A percentile compares a stretch with the other conserved stretches of the same genome.
These are phyloP conservation scores for Apamea anceps DNA, from an alignment of 2,888 invertebrate species.

Conservation along the genomic window DNA sequence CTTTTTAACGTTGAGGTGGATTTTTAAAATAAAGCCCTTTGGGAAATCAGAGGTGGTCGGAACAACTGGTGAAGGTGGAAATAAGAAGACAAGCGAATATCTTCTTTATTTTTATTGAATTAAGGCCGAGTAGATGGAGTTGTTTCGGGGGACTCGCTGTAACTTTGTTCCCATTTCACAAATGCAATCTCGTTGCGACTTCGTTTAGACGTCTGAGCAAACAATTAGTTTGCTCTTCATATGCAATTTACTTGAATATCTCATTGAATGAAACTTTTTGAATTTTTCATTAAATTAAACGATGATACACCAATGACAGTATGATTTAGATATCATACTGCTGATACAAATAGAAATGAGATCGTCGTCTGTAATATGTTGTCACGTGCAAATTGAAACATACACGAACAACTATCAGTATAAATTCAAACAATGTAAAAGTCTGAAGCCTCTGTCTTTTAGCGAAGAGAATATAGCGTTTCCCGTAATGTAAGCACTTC, in stretches of 20 bases:
- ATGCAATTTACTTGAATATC: constrained; percentile 59
- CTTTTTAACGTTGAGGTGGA: constrained; percentile 81
- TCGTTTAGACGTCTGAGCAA: constrained; percentile 73
- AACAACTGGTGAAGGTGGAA: constrained; percentile 71
- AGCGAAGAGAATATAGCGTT: constrained; percentile 10
- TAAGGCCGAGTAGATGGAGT: constrained; percentile 57
- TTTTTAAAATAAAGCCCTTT: constrained; percentile 86
- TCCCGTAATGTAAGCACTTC: constrained; percentile 32
- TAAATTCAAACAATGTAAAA: constrained; percentile 7
- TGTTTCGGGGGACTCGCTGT: constrained; percentile 49
- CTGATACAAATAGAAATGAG: neutral
- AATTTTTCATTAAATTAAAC: constrained; percentile 32
- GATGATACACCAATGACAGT: constrained; percentile 1
- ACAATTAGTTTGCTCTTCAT: constrained; percentile 71
- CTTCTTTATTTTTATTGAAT: constrained; percentile 72
- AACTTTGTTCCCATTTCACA: constrained; percentile 71
- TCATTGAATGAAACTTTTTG: constrained; percentile 39
- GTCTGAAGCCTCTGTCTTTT: constrained; percentile 7
- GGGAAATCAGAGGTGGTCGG: constrained; percentile 87
- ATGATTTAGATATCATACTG: constrained; percentile 2
- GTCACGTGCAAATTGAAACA: constrained; percentile 4
- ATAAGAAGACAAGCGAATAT: constrained; percentile 72
- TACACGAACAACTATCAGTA: neutral
- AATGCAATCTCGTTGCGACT: constrained; percentile 77
- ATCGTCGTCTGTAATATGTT: neutral